A percentile compares a stretch with the other conserved stretches of the same genome.
phyloP scores from a whole-genome alignment of 1,140 invertebrate genomes.

The Bombus affinis region DNA sequence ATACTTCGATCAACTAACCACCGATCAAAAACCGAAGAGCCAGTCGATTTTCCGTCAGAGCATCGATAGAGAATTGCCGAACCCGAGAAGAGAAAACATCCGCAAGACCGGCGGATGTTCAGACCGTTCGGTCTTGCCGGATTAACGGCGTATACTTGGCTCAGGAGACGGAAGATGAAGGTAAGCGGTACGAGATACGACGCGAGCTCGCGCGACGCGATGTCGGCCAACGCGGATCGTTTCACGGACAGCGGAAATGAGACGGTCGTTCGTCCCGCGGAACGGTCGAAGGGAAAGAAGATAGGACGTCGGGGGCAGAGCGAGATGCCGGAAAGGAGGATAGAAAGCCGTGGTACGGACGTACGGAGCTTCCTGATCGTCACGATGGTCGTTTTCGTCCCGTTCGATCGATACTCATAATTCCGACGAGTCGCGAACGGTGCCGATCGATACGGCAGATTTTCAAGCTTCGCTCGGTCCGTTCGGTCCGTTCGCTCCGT shows the following conservation, averaged over 20 bases:
- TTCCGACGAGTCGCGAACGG: constrained; percentile 56
- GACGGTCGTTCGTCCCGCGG: constrained; percentile 53
- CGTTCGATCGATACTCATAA: constrained; percentile 64
- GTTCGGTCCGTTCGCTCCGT: constrained; percentile 44
- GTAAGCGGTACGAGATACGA: neutral
- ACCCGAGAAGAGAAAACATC: neutral
- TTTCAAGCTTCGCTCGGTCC: constrained; percentile 49
- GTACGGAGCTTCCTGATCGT: constrained; percentile 58
- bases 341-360: constrained; percentile 11
- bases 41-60: constrained; percentile 50
- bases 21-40: constrained; percentile 3
- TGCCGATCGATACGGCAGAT: constrained; percentile 62
- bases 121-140: constrained; percentile 51
- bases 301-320: neutral
- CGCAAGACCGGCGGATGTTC: constrained; percentile 47
- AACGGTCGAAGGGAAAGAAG: constrained; percentile 22
- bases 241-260: constrained; percentile 64
- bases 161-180: neutral
- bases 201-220: constrained; percentile 14
- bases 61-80: neutral
- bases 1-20: neutral
- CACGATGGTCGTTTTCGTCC: constrained; percentile 47
- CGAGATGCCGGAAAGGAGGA: neutral
- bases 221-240: constrained; percentile 40
- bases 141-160: constrained; percentile 55